These are phyloP conservation scores for Drosophila trichaetosa DNA, from an alignment of 2,888 invertebrate genomes.

Conservation along the genomic window DNA sequence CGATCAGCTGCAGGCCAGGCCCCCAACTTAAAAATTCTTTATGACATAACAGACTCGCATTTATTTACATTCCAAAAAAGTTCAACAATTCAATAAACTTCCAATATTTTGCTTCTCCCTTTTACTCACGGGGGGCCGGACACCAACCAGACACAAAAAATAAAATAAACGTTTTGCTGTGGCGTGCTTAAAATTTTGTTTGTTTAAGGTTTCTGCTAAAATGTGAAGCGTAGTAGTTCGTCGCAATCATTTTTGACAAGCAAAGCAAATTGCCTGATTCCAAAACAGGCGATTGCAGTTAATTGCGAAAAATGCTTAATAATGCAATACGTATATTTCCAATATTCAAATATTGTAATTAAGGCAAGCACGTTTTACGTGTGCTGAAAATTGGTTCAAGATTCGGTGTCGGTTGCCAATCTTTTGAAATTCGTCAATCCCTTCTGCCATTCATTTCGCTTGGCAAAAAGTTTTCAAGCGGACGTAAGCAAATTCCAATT, in stretches of 20 bases:
- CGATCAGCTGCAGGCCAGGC: conserved; percentile 45
- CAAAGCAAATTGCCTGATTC: conserved; percentile 52
- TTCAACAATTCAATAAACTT: conserved; percentile 51
- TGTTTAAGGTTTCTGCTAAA: conserved; percentile 13
- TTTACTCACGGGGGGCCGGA: conserved; percentile 56
- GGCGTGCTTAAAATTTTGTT: conserved; percentile 4
- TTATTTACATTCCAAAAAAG: conserved; percentile 47
- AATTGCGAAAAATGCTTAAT: conserved; percentile 42
- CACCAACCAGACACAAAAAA: conserved; percentile 41
- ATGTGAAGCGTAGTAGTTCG: conserved; percentile 37
- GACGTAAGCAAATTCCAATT: conserved; percentile 21
- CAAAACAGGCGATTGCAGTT: conserved; percentile 31
- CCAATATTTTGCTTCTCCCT: conserved; percentile 4
- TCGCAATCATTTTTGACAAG: conserved; percentile 36
- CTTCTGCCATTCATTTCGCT: conserved; percentile 19
- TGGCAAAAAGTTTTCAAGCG: conserved; percentile 14
- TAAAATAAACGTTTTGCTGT: neutral
- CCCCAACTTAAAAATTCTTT: conserved; percentile 29
- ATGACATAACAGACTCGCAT: conserved; percentile 42
- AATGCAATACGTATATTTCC: conserved; percentile 18
- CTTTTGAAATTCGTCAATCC: conserved; percentile 23
- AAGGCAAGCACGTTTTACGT: conserved; percentile 49
- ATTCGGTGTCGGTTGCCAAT: conserved; percentile 36
- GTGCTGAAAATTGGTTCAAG: conserved; percentile 11
- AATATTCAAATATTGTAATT: conserved; percentile 31